Conservation (phyloP, 2,113 vertebrate species). For the Lepisosteus osseus region DNA sequence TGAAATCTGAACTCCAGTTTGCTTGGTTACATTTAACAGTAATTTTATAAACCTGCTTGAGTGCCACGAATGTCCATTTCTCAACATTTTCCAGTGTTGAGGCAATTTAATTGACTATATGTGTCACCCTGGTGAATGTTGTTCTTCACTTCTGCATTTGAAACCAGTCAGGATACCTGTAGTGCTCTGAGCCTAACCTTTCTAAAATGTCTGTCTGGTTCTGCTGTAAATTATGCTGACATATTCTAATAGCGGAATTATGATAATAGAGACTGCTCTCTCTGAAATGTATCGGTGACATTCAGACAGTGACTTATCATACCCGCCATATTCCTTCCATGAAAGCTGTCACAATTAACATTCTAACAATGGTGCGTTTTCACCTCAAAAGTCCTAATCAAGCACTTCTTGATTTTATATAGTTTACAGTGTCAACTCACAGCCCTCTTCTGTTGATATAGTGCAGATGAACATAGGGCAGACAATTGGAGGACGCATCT, state of each 20-base stretch:
- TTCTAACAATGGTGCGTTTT: background rate
- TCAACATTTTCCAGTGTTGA: background rate
- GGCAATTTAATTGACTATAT: background rate
- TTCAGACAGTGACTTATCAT: background rate
- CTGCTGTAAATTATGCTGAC: slow-evolving; percentile 39
- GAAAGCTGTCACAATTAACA: background rate
- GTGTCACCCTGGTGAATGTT: background rate
- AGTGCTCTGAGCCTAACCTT: background rate
- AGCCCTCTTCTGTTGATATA: too few relatives aligned
- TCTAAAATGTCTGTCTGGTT: slow-evolving; percentile 37
- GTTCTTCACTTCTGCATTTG: background rate
- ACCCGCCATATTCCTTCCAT: background rate
- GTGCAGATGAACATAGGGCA: too few relatives aligned
- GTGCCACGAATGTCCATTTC: background rate
- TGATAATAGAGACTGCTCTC: slow-evolving; percentile 29
- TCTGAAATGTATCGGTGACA: background rate
- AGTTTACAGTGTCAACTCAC: too few relatives aligned
- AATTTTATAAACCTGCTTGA: too few relatives aligned
- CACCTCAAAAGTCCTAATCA: too few relatives aligned
- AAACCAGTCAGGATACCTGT: background rate
- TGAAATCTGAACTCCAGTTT: too few relatives aligned
- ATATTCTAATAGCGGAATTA: slow-evolving; percentile 55
- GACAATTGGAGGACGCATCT: too few relatives aligned
- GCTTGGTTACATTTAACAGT: too few relatives aligned
- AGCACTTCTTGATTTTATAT: too few relatives aligned